These are phyloP conservation scores for Heliothis subflexa DNA, from an alignment of 1,140 invertebrate genomes.

Conservation along the genomic window DNA sequence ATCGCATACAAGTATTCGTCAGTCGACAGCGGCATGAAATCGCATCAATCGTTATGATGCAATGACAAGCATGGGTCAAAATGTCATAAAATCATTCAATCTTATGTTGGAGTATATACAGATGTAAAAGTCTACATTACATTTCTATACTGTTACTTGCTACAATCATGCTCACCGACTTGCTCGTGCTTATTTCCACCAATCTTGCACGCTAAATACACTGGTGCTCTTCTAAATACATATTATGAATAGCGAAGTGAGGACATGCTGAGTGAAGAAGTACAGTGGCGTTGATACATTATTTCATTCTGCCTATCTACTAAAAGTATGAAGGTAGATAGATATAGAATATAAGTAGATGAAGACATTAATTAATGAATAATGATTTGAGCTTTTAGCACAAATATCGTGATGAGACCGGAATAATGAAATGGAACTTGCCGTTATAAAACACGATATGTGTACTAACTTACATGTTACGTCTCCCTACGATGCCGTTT, in stretches of 20 bases:
- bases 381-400: constrained; percentile 46
- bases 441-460: constrained; percentile 38
- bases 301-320: constrained; percentile 59
- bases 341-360: constrained; percentile 42
- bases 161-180: constrained; percentile 64
- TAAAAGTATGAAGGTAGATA: constrained; percentile 44
- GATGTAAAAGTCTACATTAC: constrained; percentile 23
- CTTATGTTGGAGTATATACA: constrained; percentile 27
- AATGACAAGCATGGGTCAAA: constrained; percentile 1
- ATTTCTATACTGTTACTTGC: constrained; percentile 38
- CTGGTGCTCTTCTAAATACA: constrained; percentile 57
- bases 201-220: constrained; percentile 58
- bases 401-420: constrained; percentile 50
- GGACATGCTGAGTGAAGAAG: constrained; percentile 65
- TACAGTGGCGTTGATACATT: constrained; percentile 38
- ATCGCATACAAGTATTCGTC: constrained; percentile 45
- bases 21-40: constrained; percentile 8
- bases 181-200: constrained; percentile 61
- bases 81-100: background rate
- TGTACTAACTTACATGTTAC: constrained; percentile 50
- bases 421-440: constrained; percentile 35
- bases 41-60: constrained; percentile 1
- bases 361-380: constrained; percentile 53
- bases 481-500: constrained; percentile 43
- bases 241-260: constrained; percentile 56